These are phyloP conservation scores for Ctenopoma kingsleyae DNA, from an alignment of 2,797 vertebrate genomes.

Conservation along the genomic window DNA sequence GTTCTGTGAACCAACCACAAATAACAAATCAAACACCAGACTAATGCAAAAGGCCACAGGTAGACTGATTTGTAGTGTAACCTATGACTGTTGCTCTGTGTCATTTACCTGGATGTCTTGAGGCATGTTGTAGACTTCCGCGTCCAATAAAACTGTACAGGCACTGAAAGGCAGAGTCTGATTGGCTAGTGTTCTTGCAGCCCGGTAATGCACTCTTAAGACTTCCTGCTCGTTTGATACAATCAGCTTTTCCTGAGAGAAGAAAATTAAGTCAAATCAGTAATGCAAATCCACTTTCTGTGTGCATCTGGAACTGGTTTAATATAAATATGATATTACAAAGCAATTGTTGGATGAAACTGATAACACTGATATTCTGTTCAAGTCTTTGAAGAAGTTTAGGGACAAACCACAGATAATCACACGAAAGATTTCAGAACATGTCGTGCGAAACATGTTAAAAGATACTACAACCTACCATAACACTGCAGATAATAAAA, in stretches of 20 bases:
- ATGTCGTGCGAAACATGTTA: too few relatives aligned
- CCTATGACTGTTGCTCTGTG: background rate
- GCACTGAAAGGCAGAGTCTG: conserved; percentile 98
- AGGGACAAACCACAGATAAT: too few relatives aligned
- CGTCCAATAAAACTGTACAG: conserved; percentile 96
- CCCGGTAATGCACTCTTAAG: conserved; percentile 96
- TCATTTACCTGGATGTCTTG: conserved; percentile 92
- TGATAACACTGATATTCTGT: background rate
- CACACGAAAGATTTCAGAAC: too few relatives aligned
- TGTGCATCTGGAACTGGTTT: background rate
- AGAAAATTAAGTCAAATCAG: conserved; percentile 15
- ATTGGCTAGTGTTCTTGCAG: conserved; percentile 96
- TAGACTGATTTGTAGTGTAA: background rate
- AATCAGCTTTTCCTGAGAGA: conserved; percentile 94
- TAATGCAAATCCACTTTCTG: background rate
- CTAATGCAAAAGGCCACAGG: background rate
- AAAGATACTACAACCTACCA: background rate
- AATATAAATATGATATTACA: background rate
- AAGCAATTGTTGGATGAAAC: too few relatives aligned
- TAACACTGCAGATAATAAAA: background rate
- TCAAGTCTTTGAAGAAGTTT: background rate
- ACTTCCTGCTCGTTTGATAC: conserved; percentile 99
- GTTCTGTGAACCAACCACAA: conserved; percentile 81
- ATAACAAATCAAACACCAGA: background rate
- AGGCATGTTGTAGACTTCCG: conserved; percentile 98